Evolutionary conservation across 2,797 vertebrate species (phyloP), one percentile per base, ranked within the genome.

Genomic region (Cyclopterus lumpus): DNA sequence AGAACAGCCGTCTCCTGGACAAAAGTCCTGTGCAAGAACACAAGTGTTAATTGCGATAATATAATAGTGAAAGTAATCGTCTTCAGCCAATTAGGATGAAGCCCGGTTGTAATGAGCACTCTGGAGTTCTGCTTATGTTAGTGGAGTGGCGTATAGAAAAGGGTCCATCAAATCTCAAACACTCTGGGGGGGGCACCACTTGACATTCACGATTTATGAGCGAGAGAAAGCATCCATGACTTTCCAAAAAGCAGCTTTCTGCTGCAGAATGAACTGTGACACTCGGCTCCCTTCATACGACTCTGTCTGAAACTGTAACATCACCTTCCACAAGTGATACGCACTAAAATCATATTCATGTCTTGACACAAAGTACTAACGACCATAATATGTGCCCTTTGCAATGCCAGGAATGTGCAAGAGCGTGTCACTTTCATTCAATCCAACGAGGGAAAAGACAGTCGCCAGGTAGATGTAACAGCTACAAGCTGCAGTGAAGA

Each of bases 401-500:
- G 55, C 44, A 24, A 59, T 63, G 74, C 82, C 71, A 42, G 54
- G 54, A 70, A 48, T 24, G 51, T 65, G 55, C 5, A 30, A 30
- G 70, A 71, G 36, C 20, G 2, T 70, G 70, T 75, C 49, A 51
- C 67, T 54, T 77, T 42, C 18, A 6, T 3, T 49, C 48, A 42
- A 53, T 59, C 62, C 49, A 40, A 44, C 9, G 20, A 59, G 55
- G 32, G 75, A 53, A 74, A 44, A 59, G 58, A 73, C 55, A 59
- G 46, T 80, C 72, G 44, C 15, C 75, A 49, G 77, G 83, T 86
- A 80, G 73, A 64, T 28, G 77, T 64, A 77, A 69, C 77, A 67
- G 73, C 73, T 81, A 71, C 75, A 70, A 82, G 73, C 34, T 30
- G 22, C 70, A 30, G 62, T 42, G 59, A 76, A 67, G 77, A 84